A percentile compares a stretch with the other conserved stretches of the same genome.
These are phyloP conservation scores for Pitangus sulphuratus DNA, from an alignment of 2,797 vertebrate species.

Conservation along the genomic window DNA sequence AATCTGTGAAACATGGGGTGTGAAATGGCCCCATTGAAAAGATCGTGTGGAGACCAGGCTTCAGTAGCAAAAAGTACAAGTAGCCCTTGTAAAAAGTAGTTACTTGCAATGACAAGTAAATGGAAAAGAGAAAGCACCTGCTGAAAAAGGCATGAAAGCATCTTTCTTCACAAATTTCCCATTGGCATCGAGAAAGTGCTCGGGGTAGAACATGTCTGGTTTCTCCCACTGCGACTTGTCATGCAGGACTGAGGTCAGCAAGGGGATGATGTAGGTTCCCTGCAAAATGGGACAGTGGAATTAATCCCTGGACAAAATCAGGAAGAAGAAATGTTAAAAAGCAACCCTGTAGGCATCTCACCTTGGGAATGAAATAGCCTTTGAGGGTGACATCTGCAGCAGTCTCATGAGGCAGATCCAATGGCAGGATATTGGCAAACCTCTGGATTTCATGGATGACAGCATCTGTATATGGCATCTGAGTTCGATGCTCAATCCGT, in stretches of 20 bases:
- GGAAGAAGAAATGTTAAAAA: neutral
- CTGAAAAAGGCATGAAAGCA: constrained; percentile 72
- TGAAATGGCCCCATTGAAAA: neutral
- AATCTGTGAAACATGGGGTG: neutral
- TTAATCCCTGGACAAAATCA: neutral
- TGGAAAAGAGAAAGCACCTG: constrained; percentile 8
- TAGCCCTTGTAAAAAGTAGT: neutral
- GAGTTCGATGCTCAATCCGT: neutral
- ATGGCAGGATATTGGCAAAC: constrained; percentile 45
- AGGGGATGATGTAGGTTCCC: constrained; percentile 67
- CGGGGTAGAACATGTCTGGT: constrained; percentile 71
- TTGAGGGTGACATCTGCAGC: constrained; percentile 39
- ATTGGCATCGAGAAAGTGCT: constrained; percentile 67
- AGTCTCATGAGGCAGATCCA: constrained; percentile 49
- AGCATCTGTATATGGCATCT: constrained; percentile 58
- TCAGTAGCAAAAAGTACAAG: neutral
- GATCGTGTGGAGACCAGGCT: neutral
- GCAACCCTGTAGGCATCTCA: neutral
- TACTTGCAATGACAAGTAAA: neutral
- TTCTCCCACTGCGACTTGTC: constrained; percentile 71
- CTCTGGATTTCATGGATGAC: constrained; percentile 65
- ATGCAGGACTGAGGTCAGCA: constrained; percentile 66
- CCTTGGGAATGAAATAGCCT: constrained; percentile 69
- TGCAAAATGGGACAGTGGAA: neutral
- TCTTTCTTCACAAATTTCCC: constrained; percentile 71